phyloP scores from a whole-genome alignment of 2,797 vertebrate species.

The Chromobotia macracanthus region DNA sequence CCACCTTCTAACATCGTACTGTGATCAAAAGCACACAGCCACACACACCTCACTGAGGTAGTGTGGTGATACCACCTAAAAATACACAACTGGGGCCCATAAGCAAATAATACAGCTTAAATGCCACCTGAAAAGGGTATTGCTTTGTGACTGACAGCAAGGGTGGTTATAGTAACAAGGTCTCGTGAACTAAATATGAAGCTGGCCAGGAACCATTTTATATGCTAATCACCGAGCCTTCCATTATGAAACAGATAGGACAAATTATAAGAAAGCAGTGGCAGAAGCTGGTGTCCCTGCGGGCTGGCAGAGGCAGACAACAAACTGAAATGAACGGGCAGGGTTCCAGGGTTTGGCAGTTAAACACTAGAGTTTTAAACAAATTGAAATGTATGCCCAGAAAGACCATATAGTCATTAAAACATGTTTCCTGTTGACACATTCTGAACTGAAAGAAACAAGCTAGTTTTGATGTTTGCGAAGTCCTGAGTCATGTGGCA shows the following conservation, averaged over 20 bases:
- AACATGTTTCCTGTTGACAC: constrained; percentile 14
- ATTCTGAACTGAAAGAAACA: constrained; percentile 7
- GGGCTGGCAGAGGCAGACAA: constrained; percentile 13
- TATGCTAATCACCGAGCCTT: constrained; percentile 44
- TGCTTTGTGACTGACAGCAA: constrained; percentile 1
- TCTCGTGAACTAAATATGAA: constrained; percentile 15
- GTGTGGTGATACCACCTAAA: neutral
- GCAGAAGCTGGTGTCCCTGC: constrained; percentile 18
- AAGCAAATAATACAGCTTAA: constrained; percentile 10
- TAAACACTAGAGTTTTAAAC: constrained; percentile 9
- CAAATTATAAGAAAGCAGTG: constrained; percentile 29
- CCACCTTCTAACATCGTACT: constrained; percentile 54
- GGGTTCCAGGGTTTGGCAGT: constrained; percentile 35
- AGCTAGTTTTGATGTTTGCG: neutral
- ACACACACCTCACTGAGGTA: neutral
- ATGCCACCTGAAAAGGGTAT: constrained; percentile 11
- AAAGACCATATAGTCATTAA: constrained; percentile 38
- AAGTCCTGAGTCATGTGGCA: constrained; percentile 57
- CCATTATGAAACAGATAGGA: constrained; percentile 35
- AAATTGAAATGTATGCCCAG: neutral
- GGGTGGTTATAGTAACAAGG: constrained; percentile 39
- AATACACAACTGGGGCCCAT: neutral
- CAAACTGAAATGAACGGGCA: constrained; percentile 34
- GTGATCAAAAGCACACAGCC: constrained; percentile 50
- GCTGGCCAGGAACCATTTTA: constrained; percentile 30